Conservation (phyloP, 2,797 vertebrate species). For the Cercopithecus petaurista region DNA sequence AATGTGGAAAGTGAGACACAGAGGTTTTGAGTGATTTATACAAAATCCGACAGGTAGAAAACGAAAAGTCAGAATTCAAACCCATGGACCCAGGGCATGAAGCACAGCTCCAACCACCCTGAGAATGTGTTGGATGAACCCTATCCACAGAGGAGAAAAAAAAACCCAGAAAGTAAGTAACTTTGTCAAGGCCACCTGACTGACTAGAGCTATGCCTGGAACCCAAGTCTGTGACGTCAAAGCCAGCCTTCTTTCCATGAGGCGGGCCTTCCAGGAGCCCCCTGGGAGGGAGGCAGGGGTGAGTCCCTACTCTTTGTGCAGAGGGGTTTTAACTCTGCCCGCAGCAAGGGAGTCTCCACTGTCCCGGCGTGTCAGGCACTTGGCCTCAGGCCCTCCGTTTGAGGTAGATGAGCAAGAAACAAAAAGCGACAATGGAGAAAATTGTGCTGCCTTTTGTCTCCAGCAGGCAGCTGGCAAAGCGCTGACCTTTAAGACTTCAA, state of each 20-base stretch:
- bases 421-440: slow-evolving; percentile 33
- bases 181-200: not conserved
- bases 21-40: not conserved
- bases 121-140: not conserved
- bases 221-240: not conserved
- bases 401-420: slow-evolving; percentile 45
- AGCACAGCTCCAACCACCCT: not conserved
- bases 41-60: not conserved
- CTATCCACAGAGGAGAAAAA: not conserved
- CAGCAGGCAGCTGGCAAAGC: slow-evolving; percentile 74
- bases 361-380: not conserved
- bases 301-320: not conserved
- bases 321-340: not conserved
- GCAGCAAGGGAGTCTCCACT: not conserved
- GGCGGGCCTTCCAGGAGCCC: not conserved
- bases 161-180: not conserved
- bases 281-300: no score
- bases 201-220: not conserved
- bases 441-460: slow-evolving; percentile 60
- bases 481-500: slow-evolving; percentile 75
- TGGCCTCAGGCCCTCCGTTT: slow-evolving; percentile 18
- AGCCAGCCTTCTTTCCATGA: not conserved
- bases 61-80: not conserved
- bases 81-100: not conserved
- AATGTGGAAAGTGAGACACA: not conserved